These are phyloP conservation scores for Archivesica marissinica DNA, from an alignment of 1,140 invertebrate genomes.

Conservation along the genomic window DNA sequence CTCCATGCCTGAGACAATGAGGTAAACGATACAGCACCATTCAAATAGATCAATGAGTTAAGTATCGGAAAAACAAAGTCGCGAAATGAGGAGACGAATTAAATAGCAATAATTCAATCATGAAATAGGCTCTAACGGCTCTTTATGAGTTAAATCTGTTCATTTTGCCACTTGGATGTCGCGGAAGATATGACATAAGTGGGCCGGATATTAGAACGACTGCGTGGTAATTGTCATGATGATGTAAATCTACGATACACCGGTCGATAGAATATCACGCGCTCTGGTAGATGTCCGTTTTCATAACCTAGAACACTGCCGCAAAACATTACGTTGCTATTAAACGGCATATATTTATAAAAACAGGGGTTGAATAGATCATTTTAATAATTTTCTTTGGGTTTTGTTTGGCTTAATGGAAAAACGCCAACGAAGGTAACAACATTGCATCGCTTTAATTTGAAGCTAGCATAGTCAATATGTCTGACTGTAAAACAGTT, in stretches of 20 bases:
- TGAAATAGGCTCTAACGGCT: slow-evolving; percentile 25
- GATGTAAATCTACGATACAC: slow-evolving; percentile 26
- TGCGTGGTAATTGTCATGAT: slow-evolving; percentile 29
- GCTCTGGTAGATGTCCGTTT: too few relatives aligned
- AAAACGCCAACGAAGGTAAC: too few relatives aligned
- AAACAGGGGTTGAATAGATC: too few relatives aligned
- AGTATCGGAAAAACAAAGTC: slow-evolving; percentile 19
- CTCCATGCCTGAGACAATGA: background rate
- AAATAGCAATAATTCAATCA: slow-evolving; percentile 44
- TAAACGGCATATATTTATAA: too few relatives aligned
- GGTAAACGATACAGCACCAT: background rate
- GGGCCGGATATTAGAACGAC: slow-evolving; percentile 12
- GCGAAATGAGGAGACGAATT: slow-evolving; percentile 35
- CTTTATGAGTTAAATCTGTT: slow-evolving; percentile 19
- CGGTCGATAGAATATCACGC: too few relatives aligned
- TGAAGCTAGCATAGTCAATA: too few relatives aligned
- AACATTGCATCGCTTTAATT: too few relatives aligned
- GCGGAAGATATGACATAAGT: slow-evolving; percentile 34
- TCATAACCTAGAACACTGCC: too few relatives aligned
- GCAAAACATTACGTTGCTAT: too few relatives aligned
- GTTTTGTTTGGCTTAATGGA: too few relatives aligned
- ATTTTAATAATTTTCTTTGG: too few relatives aligned
- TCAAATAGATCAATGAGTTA: background rate
- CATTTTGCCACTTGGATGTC: slow-evolving; percentile 38
- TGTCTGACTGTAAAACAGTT: too few relatives aligned